Evolutionary conservation across 2,888 invertebrate genomes (phyloP).

Genomic region (Zele albiditarsus): DNA sequence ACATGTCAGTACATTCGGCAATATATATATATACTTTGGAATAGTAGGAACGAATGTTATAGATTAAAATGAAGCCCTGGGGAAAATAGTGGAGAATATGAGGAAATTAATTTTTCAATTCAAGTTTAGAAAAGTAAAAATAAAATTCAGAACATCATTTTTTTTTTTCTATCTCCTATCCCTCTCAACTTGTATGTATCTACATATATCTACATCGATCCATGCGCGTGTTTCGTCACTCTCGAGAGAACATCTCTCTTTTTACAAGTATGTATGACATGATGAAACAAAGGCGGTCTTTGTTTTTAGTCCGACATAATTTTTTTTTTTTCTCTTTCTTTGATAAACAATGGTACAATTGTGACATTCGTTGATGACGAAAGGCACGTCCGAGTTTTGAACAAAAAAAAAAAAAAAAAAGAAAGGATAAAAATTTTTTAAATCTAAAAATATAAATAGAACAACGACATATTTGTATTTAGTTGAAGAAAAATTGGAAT

Average conservation of each 20-base stretch:
- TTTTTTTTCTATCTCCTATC: not conserved
- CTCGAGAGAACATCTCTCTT: not conserved
- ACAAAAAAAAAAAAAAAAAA: not conserved
- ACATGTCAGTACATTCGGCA: too few relatives aligned
- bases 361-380: constrained; percentile 14
- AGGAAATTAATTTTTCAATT: too few relatives aligned
- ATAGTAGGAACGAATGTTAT: not conserved
- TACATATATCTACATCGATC: constrained; percentile 19
- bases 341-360: constrained; percentile 18
- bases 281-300: constrained; percentile 8
- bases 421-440: not conserved
- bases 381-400: not conserved
- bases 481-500: not conserved
- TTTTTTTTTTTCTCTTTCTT: constrained; percentile 17
- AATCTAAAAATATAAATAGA: not conserved
- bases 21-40: too few relatives aligned
- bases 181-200: not conserved
- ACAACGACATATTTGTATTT: not conserved
- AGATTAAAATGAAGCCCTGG: too few relatives aligned
- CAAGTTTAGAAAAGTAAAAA: too few relatives aligned
- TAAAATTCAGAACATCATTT: not conserved
- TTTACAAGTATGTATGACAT: constrained; percentile 11
- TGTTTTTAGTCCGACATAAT: constrained; percentile 10
- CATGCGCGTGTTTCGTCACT: constrained; percentile 12
- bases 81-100: too few relatives aligned